These are phyloP conservation scores for Poeciliopsis presidionis DNA, from an alignment of 2,797 vertebrate genomes.

Conservation along the genomic window DNA sequence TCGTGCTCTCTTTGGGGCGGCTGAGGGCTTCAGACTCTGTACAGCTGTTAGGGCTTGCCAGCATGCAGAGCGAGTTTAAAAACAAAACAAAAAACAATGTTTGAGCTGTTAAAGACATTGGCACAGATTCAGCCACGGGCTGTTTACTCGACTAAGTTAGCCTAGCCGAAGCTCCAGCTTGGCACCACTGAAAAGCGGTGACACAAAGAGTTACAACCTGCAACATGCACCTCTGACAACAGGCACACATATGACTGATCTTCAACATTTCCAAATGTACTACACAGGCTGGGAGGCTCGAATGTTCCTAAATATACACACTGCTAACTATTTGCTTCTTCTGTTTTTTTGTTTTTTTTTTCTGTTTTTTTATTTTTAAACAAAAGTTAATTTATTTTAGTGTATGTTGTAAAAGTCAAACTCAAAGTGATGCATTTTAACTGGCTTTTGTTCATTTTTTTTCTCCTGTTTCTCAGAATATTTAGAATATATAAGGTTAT, in stretches of 20 bases:
- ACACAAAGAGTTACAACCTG: not conserved
- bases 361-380: not conserved
- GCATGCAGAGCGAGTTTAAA: conserved; percentile 22
- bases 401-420: not conserved
- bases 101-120: not conserved
- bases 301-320: not conserved
- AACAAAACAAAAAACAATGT: not conserved
- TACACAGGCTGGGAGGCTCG: not conserved
- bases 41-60: conserved; percentile 19
- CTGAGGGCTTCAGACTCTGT: not conserved
- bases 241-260: not conserved
- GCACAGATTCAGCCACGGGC: conserved; percentile 4
- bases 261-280: not conserved
- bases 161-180: conserved; percentile 3
- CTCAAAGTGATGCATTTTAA: not conserved
- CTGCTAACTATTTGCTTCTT: not conserved
- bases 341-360: not conserved
- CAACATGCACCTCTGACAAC: not conserved
- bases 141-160: conserved; percentile 20
- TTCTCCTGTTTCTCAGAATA: not conserved
- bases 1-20: not conserved
- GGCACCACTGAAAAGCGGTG: not conserved
- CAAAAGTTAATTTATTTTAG: not conserved
- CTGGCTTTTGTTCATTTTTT: not conserved
- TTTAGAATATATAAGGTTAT: not conserved